These are phyloP conservation scores for Silurus glanis DNA, from an alignment of 2,113 vertebrate species.

Conservation along the genomic window DNA sequence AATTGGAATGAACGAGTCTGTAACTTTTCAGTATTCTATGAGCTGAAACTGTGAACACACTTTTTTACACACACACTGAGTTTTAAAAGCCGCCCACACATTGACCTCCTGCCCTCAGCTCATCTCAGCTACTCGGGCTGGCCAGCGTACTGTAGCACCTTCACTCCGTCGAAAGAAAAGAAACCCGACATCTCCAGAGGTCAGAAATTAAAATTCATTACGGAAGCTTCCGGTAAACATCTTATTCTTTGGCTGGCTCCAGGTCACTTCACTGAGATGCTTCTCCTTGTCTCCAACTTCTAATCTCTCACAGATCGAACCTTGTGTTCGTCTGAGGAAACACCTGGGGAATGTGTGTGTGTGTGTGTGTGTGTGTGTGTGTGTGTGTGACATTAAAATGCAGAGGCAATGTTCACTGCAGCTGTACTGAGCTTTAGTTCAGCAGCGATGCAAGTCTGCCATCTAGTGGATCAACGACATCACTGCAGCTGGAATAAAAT, in stretches of 20 bases:
- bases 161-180: background rate
- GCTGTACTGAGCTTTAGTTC: background rate
- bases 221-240: conserved; percentile 17
- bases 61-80: background rate
- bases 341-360: background rate
- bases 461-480: conserved; percentile 55
- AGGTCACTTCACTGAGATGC: background rate
- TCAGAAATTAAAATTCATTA: conserved; percentile 37
- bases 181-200: conserved; percentile 5
- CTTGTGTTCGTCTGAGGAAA: background rate
- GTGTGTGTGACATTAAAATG: conserved; percentile 26
- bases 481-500: background rate
- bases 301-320: background rate
- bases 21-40: conserved; percentile 3
- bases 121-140: conserved; percentile 14
- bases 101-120: background rate
- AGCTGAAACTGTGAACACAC: conserved; percentile 29
- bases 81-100: background rate
- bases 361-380: background rate
- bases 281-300: conserved; percentile 1
- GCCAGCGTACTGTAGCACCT: background rate
- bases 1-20: too few species aligned
- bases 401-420: conserved; percentile 43
- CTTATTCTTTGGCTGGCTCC: conserved; percentile 1
- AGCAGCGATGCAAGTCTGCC: conserved; percentile 55